Conservation (phyloP, 1,140 invertebrate species). For the Maniola jurtina region DNA sequence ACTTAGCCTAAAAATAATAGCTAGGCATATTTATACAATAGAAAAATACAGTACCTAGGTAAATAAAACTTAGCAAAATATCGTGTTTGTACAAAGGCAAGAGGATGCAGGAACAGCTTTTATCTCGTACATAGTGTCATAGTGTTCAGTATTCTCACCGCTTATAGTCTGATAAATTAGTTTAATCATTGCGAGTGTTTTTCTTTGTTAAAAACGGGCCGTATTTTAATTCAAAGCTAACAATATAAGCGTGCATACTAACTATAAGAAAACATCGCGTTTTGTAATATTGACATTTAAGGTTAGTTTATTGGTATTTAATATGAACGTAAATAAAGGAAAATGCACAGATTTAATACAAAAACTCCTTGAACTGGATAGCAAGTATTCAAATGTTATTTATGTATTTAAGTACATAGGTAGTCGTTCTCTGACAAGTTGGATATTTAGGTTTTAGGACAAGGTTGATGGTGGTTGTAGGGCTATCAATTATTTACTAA, state of each 20-base stretch:
- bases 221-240: background rate
- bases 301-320: background rate
- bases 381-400: slow-evolving; percentile 51
- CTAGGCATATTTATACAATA: too few species aligned
- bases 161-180: background rate
- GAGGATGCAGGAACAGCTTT: background rate
- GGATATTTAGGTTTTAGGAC: slow-evolving; percentile 57
- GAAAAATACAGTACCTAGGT: too few species aligned
- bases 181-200: background rate
- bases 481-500: slow-evolving; percentile 4
- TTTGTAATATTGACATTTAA: slow-evolving; percentile 3
- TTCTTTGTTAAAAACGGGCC: background rate
- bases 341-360: slow-evolving; percentile 8
- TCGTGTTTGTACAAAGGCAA: background rate
- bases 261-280: background rate
- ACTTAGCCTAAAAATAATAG: too few species aligned
- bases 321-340: background rate
- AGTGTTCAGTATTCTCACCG: background rate
- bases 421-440: slow-evolving; percentile 33
- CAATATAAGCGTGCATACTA: background rate
- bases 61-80: too few species aligned
- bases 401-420: slow-evolving; percentile 13
- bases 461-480: slow-evolving; percentile 35
- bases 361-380: slow-evolving; percentile 55
- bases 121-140: background rate